Evolutionary conservation across 2,113 vertebrate species (phyloP), one percentile per base, ranked within the genome.

Genomic region (Ammospiza nelsoni): DNA sequence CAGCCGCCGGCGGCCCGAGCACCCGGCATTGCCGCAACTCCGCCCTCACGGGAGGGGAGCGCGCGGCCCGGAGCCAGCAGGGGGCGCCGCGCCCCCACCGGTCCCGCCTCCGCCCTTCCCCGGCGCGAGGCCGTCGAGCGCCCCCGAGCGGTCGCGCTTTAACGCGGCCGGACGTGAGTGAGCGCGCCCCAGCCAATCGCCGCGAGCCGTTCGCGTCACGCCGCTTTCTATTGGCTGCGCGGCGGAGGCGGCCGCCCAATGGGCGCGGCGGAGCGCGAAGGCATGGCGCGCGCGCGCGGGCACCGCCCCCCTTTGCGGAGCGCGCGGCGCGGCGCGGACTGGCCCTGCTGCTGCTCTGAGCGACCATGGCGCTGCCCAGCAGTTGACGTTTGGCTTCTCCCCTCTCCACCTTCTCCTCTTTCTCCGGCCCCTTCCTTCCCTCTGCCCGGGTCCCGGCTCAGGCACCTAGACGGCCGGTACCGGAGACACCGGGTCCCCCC

Each of bases 181-280:
- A 83, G 17, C 10, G 27, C 16, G 2, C 1, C 1, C 4, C 22
- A 6, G 23, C 89, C 82, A 87, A 92, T 94, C 14, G 18, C 4
- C 11, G 29, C 3, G 5, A 20, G 55, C 7, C 13, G 9, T 4
- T 9, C 49, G 54, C 59, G 2, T 1, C 5, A 5, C 6, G n/a
- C 37, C 33, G 11, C 28, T 55, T 12, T 1, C 62, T 87, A 98
- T 98, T 98, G 98, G 98, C 27, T 63, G 15, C 1, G 8, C 0
- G 1, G 12, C 6, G 2, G 22, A 3, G 5, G 31, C 19, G 29
- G 78, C 82, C 98, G 76, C 82, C 98, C 98, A 98, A 98, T 98
- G 94, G 93, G 44, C 20, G 15, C 15, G 21, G 55, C 25, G 96
- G 76, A 4, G 17, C 22, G 15, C 10, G 10, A 9, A 52, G 84